Base-by-base conservation (phyloP, 2,113 vertebrate species). In the Baryphthengus martii region DNA sequence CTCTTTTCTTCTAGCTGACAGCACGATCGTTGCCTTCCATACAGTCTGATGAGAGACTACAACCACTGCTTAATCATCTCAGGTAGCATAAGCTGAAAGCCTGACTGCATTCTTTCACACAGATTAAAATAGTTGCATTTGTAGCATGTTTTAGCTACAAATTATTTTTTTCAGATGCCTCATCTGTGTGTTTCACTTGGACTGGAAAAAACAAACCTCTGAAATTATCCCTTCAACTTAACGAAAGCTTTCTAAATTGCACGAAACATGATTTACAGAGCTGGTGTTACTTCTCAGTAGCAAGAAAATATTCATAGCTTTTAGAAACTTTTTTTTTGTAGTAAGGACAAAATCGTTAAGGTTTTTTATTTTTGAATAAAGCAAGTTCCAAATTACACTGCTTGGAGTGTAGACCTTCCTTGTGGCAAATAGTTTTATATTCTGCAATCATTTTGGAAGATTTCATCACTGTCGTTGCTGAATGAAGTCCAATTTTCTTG, bases 41-140 rank as follows among this genome's bases (percentile, higher is more conserved):
- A 93, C 99, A 99, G 93, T 99, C 99, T 90, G 99, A 99, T 58
- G 99, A 99, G 97, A 98, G 99, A 86, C 98, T 99, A n/a, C 99
- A 99, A 66, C 99, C 99, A 85, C 98, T 99, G 75, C 99, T 99
- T 74, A 99, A 91, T 97, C 99, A 99, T 97, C 99, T 99, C 98
- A 99, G 99, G 99, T 99, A 99, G 98, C 78, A 28, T 29, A 24
- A 93, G 56, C 47, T 72, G 50, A 74, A 89, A 61, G 72, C 62
- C 86, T 55, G 63, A 55, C 7, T 65, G 31, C 37, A 19, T 78
- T 86, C 10, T 53, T 79, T 91, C 20, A 24, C 44, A 35, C 6
- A 88, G 29, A 31, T 72, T 70, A 33, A 61, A 79, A 65, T 39
- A 45, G 65, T 73, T 50, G 21, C 23, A 44, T 40, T 58, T 37